Base-by-base conservation (phyloP, 2,113 vertebrate genomes). In the Paratilapia polleni region DNA sequence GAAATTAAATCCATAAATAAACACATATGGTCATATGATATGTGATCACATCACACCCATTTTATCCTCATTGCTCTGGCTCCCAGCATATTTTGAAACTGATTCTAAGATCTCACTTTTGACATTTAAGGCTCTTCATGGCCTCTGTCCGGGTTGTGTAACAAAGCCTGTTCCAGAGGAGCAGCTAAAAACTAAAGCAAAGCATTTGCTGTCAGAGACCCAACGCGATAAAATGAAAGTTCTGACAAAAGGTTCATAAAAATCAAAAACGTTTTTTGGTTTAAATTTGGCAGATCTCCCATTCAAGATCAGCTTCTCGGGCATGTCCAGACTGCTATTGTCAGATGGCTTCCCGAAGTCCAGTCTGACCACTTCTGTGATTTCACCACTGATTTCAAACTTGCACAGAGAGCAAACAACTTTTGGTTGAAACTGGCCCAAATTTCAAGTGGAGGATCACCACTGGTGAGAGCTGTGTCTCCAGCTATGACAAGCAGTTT, bases 41-140 rank as follows among this genome's bases (percentile, higher is more conserved):
- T 3, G 5, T 22, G 11, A 7, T 49, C 15, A 4, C 22, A 24
- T 10, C n/a, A 0, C 13, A 8, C 41, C 26, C 22, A 19, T 10
- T 28, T 49, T 28, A 0, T 20, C 0, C 63, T 66, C 38, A 26
- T 14, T 26, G 2, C 15, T 17, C 1, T 26, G 41, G 26, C 22
- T 68, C 64, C 8, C 41, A 41, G 11, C 22, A 7, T 47, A 14
- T 41, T 19, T 47, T 47, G 14, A 22, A 68, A 26, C 41, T 24
- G 63, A 66, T 2, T 26, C 13, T 66, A 6, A 38, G 62, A 5
- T 17, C 38, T 68, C 22, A 26, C 5, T 26, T 36, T 9, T 68
- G 22, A 47, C 38, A 26, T 38, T n/a, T 9, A 31, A 60, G 26
- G 58, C 19, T 47, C 8, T 68, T 41, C 64, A 1, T 26, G 38